phyloP scores from a whole-genome alignment of 2,888 invertebrate species.

The Drosophila mettleri region DNA sequence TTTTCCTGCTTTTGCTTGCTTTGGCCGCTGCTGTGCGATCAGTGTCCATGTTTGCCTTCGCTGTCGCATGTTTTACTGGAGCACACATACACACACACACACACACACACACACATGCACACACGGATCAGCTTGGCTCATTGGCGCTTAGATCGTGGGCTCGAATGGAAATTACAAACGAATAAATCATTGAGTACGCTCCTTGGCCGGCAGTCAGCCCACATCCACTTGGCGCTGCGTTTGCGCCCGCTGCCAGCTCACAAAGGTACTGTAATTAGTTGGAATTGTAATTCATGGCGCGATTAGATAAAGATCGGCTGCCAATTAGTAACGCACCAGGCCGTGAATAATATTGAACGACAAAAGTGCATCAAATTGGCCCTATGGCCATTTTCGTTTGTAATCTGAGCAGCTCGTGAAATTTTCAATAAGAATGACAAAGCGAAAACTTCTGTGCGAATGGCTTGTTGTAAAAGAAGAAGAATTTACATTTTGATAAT shows the following conservation, averaged over 20 bases:
- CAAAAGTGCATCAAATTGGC: constrained; percentile 50
- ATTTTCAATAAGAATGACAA: background rate
- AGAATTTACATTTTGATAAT: background rate
- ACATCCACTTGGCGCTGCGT: constrained; percentile 11
- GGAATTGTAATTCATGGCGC: constrained; percentile 80
- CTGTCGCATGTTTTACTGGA: constrained; percentile 74
- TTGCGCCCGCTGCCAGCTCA: constrained; percentile 22
- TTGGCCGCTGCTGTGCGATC: constrained; percentile 49
- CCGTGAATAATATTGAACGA: constrained; percentile 73
- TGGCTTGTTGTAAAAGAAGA: background rate
- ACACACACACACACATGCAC: constrained; percentile 31
- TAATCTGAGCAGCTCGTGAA: constrained; percentile 8
- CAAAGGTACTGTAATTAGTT: constrained; percentile 72
- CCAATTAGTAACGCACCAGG: constrained; percentile 76
- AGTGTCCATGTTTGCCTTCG: constrained; percentile 74
- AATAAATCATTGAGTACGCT: constrained; percentile 72
- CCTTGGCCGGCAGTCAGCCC: constrained; percentile 24
- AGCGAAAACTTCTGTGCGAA: background rate
- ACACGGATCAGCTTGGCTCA: constrained; percentile 48
- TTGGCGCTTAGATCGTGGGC: constrained; percentile 74
- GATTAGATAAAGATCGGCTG: constrained; percentile 81
- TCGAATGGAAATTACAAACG: constrained; percentile 77
- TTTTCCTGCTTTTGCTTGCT: constrained; percentile 27
- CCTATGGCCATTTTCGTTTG: constrained; percentile 58
- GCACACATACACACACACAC: constrained; percentile 43